phyloP scores from a whole-genome alignment of 2,113 vertebrate genomes.

The Fulica atra region DNA sequence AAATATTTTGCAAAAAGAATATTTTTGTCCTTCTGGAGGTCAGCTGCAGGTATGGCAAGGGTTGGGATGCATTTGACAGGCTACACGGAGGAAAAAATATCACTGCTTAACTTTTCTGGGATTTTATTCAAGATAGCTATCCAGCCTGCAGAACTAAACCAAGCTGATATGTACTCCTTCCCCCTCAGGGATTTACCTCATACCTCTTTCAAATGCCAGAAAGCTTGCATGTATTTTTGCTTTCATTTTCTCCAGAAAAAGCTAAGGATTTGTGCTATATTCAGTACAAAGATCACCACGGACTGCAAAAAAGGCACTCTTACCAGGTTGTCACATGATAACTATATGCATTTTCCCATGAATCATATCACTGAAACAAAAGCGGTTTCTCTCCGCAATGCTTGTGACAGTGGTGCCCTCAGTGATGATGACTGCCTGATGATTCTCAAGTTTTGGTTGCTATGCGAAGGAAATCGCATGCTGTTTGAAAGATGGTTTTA shows the following conservation, averaged over 20 bases:
- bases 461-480: neutral
- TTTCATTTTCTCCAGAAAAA: neutral
- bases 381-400: constrained; percentile 1
- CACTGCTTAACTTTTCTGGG: neutral
- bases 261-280: neutral
- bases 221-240: neutral
- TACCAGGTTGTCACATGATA: neutral
- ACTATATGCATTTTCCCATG: neutral
- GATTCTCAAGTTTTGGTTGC: neutral
- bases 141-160: neutral
- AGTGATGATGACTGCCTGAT: neutral
- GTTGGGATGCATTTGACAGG: neutral
- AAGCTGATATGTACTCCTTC: neutral
- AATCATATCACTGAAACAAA: constrained; percentile 21
- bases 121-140: neutral
- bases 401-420: neutral
- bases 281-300: neutral
- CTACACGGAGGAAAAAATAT: neutral
- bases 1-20: neutral
- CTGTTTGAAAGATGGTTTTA: neutral
- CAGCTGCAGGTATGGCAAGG: neutral
- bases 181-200: neutral
- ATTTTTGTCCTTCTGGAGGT: neutral
- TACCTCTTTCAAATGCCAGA: constrained; percentile 16
- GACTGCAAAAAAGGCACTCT: neutral